Evolutionary conservation across 2,797 vertebrate species (phyloP).

Genomic region (Melanotaenia nigrans): DNA sequence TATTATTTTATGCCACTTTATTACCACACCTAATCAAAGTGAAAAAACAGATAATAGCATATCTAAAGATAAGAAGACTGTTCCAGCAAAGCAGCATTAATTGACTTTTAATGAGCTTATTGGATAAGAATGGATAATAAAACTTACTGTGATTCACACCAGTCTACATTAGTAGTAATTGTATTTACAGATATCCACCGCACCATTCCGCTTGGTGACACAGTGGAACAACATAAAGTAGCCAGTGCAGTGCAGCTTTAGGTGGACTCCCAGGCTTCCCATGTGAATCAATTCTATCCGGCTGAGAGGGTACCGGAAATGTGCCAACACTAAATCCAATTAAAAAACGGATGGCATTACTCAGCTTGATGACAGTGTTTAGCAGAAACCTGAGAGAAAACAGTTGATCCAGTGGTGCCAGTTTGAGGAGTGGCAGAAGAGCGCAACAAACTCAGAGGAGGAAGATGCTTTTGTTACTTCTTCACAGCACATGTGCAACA

Average conservation of each 20-base stretch:
- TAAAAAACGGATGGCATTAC: constrained; percentile 74
- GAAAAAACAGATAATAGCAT: background rate
- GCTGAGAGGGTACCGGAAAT: constrained; percentile 32
- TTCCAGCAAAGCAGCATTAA: constrained; percentile 1
- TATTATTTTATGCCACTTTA: background rate
- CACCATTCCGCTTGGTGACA: constrained; percentile 23
- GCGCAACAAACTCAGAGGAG: constrained; percentile 21
- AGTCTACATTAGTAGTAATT: constrained; percentile 45
- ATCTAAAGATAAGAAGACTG: background rate
- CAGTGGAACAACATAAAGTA: constrained; percentile 37
- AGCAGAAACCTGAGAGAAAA: constrained; percentile 47
- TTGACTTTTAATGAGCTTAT: constrained; percentile 39
- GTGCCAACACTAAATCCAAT: constrained; percentile 78
- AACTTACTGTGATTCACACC: constrained; percentile 21
- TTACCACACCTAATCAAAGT: too few relatives aligned
- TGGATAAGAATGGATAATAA: constrained; percentile 32
- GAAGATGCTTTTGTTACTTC: constrained; percentile 19
- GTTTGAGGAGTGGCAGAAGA: constrained; percentile 44
- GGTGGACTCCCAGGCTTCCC: constrained; percentile 52
- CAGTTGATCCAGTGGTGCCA: constrained; percentile 56
- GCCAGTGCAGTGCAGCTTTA: constrained; percentile 8
- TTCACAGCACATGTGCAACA: constrained; percentile 31
- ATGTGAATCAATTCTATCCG: constrained; percentile 73
- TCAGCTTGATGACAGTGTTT: constrained; percentile 70
- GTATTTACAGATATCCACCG: constrained; percentile 29